Base-by-base conservation (phyloP, 2,797 vertebrate species). In the Cyprinodon diabolis region DNA sequence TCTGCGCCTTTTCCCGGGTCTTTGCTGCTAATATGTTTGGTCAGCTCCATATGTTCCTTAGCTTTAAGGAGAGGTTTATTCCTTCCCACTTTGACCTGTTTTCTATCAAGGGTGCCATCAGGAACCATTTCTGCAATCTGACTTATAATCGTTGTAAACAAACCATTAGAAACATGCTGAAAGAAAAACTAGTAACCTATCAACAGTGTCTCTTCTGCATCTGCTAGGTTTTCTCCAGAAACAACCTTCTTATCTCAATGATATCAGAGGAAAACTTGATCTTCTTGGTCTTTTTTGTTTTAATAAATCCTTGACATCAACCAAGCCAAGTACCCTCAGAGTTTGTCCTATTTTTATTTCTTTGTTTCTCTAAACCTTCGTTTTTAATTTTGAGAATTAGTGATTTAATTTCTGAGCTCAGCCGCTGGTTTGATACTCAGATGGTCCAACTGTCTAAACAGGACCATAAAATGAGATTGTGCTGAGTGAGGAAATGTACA, bases 381-480 rank as follows among this genome's bases (percentile, higher is more conserved):
- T 51, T 14, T 12, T 79, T 52, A 78, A 21, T n/a, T 48, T 51
- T 17, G 65, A 68, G 37, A 14, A 54, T 40, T 4, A 8, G 23
- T 7, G 21, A 14, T 62, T 14, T 9, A 8, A 35, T 71, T 66
- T 74, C 4, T 23, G 45, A 74, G 51, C 62, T 66, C 71, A 54
- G 54, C 8, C 1, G 15, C 75, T 60, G 54, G 13, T 68, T 71
- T 81, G 19, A 69, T n/a, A 78, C 58, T 71, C 51, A 52, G 51
- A 35, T 37, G 17, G 62, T 45, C 35, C 0, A 14, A 19, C 14
- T 25, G 60, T 48, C 55, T 76, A 78, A 87, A 88, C 72, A 85
- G 75, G 67, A 67, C 23, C 75, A 81, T 80, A 75, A 84, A 84
- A 79, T 68, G 80, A 79, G 65, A 65, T 48, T 15, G 66, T 58